Conservation (phyloP, 1,140 invertebrate species). For the Nasonia vitripennis region DNA sequence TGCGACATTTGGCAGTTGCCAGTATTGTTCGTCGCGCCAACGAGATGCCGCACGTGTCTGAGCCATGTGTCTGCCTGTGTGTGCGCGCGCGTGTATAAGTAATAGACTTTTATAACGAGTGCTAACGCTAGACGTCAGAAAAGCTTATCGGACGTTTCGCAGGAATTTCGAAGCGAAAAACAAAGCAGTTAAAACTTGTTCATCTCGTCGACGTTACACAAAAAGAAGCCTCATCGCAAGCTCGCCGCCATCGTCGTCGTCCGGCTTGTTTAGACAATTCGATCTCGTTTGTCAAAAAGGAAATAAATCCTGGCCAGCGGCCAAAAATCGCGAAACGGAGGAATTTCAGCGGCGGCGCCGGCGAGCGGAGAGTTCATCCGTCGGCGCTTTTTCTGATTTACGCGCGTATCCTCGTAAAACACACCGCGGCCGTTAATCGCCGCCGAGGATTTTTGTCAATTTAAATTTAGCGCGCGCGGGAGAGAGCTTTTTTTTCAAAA, state of each 20-base stretch:
- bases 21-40: neutral
- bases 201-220: too few relatives aligned
- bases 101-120: too few relatives aligned
- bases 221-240: too few relatives aligned
- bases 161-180: too few relatives aligned
- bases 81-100: too few relatives aligned
- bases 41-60: neutral
- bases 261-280: conserved; percentile 30
- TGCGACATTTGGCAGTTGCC: conserved; percentile 8
- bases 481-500: too few relatives aligned
- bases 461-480: too few relatives aligned
- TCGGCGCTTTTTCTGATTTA: conserved; percentile 10
- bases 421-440: neutral
- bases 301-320: conserved; percentile 33
- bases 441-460: neutral
- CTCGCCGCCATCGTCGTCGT: too few relatives aligned
- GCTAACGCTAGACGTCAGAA: too few relatives aligned
- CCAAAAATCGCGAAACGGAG: conserved; percentile 23
- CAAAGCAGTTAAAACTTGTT: too few relatives aligned
- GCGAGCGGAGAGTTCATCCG: neutral
- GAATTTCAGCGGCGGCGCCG: conserved; percentile 9
- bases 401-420: neutral
- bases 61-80: neutral
- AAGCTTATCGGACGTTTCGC: too few relatives aligned
- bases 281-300: conserved; percentile 45